Percentiles rank a stretch among this genome's conserved stretches.
phyloP scores from a whole-genome alignment of 2,888 invertebrate genomes.

The Ormia ochracea region DNA sequence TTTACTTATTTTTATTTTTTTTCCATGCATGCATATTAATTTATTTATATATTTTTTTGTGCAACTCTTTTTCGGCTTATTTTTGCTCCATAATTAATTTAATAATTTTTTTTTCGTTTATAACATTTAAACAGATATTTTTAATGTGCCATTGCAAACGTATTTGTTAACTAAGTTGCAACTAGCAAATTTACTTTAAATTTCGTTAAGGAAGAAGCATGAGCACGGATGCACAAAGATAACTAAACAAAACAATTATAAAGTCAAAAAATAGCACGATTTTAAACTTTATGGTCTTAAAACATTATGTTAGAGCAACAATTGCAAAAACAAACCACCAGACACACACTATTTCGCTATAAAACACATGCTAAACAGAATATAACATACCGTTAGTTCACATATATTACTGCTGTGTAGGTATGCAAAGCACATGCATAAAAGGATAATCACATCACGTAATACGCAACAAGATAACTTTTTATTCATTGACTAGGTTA shows the following conservation, averaged over 20 bases:
- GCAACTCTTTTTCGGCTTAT: too few species aligned
- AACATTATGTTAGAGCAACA: conserved; percentile 26
- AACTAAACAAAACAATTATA: neutral
- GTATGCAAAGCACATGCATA: neutral
- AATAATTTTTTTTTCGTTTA: too few species aligned
- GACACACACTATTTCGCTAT: neutral
- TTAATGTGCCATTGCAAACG: too few species aligned
- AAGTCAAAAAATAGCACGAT: neutral
- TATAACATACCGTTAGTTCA: neutral
- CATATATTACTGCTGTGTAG: neutral
- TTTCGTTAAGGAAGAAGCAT: too few species aligned
- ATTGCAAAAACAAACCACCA: conserved; percentile 4
- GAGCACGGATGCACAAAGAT: neutral
- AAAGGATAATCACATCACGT: conserved; percentile 21
- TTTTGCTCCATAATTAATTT: too few species aligned
- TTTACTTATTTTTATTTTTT: too few species aligned
- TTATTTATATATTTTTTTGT: too few species aligned
- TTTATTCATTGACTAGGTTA: conserved; percentile 22
- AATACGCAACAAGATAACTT: neutral
- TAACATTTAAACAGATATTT: too few species aligned
- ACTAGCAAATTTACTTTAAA: too few species aligned
- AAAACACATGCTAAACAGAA: neutral
- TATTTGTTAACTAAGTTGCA: too few species aligned
- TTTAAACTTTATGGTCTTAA: neutral
- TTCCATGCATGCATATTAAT: too few species aligned